Percentiles rank a stretch among this genome's conserved stretches.
Evolutionary conservation across 2,797 vertebrate genomes (phyloP).

Genomic region (Myotis myotis): DNA sequence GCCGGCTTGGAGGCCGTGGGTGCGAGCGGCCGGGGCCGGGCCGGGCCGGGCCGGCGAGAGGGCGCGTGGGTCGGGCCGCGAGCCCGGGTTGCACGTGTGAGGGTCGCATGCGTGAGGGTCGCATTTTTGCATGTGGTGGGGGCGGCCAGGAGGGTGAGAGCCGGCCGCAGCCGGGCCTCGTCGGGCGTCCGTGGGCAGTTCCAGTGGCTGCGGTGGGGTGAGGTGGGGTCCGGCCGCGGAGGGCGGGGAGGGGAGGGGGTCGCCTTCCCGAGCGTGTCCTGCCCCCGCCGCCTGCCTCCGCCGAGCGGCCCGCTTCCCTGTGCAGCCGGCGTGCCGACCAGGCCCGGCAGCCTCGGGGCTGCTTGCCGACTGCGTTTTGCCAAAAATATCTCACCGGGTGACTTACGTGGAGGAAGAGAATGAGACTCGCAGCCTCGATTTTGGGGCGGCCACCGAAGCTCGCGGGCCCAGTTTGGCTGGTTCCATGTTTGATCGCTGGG

Average conservation of each 20-base stretch:
- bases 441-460: neutral
- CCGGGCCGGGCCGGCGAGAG: neutral
- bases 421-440: neutral
- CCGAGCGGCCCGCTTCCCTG: too few species aligned
- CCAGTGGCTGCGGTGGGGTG: neutral
- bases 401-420: neutral
- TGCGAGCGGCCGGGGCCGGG: neutral
- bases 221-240: neutral
- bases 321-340: neutral
- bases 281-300: neutral
- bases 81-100: neutral
- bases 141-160: neutral
- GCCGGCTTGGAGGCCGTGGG: neutral
- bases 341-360: neutral
- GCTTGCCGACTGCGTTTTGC: neutral
- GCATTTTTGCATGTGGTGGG: neutral
- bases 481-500: neutral
- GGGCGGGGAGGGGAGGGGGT: neutral
- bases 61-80: neutral
- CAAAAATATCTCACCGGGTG: neutral
- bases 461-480: neutral
- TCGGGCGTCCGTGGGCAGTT: slow-evolving; percentile 22
- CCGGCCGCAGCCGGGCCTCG: neutral
- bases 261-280: neutral
- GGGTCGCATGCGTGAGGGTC: neutral